Evolutionary conservation across 2,888 invertebrate species (phyloP).

Genomic region (Branchellion lobata): DNA sequence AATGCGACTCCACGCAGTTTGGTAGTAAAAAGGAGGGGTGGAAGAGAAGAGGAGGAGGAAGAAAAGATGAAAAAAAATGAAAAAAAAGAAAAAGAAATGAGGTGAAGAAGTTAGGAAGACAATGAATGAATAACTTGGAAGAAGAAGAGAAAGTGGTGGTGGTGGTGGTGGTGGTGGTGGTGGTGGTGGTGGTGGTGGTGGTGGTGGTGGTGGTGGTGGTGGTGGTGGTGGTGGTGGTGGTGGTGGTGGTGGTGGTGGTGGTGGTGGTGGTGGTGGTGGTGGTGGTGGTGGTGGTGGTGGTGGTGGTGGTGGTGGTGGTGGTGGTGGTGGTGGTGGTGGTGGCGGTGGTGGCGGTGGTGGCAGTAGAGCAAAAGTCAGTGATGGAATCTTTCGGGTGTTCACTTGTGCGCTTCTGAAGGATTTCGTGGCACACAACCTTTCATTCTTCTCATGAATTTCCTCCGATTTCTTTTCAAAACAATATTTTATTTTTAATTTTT

Average conservation of each 20-base stretch:
- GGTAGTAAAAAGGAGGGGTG: no score
- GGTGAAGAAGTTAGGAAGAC: background rate
- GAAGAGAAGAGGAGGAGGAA: background rate
- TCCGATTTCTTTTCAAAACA: no score
- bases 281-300: background rate
- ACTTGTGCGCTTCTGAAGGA: no score
- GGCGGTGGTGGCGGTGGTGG: slow-evolving; percentile 1
- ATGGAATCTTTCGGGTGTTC: no score
- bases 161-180: slow-evolving; percentile 4
- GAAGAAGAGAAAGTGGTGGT: background rate
- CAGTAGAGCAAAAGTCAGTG: background rate
- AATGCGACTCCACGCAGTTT: no score
- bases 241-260: background rate
- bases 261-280: no score
- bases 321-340: background rate
- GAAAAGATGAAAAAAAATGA: background rate
- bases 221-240: background rate
- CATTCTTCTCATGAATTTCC: no score
- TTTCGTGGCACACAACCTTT: no score
- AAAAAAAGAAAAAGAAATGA: background rate
- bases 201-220: slow-evolving; percentile 5
- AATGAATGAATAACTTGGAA: background rate
- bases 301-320: background rate
- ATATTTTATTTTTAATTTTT: no score
- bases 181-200: slow-evolving; percentile 14